These are phyloP conservation scores for Leptoclinus maculatus DNA, from an alignment of 2,797 vertebrate species.

Conservation along the genomic window DNA sequence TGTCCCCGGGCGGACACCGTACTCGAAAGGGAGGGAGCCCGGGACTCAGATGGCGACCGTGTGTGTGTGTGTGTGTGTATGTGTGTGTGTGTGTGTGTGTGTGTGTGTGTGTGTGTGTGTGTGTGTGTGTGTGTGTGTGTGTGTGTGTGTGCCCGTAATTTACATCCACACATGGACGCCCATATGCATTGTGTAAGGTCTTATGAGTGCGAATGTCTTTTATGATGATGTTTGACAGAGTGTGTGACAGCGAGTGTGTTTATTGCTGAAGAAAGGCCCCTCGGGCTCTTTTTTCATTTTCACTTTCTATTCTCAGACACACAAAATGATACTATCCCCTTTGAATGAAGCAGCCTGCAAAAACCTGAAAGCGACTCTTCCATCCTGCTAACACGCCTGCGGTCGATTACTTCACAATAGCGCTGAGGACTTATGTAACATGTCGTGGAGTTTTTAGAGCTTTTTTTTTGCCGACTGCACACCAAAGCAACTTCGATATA, in stretches of 20 bases:
- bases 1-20: conserved; percentile 55
- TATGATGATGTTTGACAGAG: conserved; percentile 1
- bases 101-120: conserved; percentile 44
- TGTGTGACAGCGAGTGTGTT: conserved; percentile 24
- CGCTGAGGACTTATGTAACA: conserved; percentile 13
- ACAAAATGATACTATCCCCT: conserved; percentile 28
- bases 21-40: conserved; percentile 46
- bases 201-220: conserved; percentile 17
- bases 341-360: conserved; percentile 16
- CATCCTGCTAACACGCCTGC: background rate
- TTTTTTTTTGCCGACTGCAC: background rate
- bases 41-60: conserved; percentile 61
- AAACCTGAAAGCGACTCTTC: conserved; percentile 1
- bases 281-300: conserved; percentile 16
- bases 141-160: conserved; percentile 34
- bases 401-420: conserved; percentile 1
- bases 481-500: conserved; percentile 6
- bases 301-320: conserved; percentile 44
- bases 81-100: conserved; percentile 47
- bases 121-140: conserved; percentile 51
- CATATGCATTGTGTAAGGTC: conserved; percentile 38
- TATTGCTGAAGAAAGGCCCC: conserved; percentile 7
- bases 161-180: conserved; percentile 16
- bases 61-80: conserved; percentile 45
- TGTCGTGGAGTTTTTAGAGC: conserved; percentile 9